Percentiles rank a stretch among this genome's conserved stretches.
These are phyloP conservation scores for Chrysaora quinquecirrha DNA, from an alignment of 30 jellyfish, hydroid and myxozoan genomes.

Conservation along the genomic window DNA sequence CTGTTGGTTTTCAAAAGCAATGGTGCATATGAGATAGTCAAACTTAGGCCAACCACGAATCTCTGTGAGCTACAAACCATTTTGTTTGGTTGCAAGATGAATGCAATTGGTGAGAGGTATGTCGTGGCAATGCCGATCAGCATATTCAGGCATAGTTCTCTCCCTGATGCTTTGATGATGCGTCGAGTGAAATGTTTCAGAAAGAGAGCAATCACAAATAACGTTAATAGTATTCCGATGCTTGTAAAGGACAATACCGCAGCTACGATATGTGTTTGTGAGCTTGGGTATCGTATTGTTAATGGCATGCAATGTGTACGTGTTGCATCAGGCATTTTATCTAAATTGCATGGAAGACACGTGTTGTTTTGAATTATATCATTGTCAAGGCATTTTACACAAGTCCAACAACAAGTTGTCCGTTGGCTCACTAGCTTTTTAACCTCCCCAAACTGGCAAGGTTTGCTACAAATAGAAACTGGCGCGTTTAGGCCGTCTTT, in stretches of 20 bases:
- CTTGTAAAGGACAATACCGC: constrained; percentile 9
- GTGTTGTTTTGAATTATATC: constrained; percentile 64
- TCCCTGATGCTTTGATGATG: constrained; percentile 80
- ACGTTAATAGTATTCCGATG: constrained; percentile 58
- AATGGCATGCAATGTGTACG: constrained; percentile 47
- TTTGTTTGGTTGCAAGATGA: constrained; percentile 66
- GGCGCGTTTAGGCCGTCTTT: constrained; percentile 30
- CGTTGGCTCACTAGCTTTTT: not conserved
- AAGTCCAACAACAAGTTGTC: constrained; percentile 83
- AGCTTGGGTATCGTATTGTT: constrained; percentile 13
- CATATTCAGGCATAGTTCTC: constrained; percentile 88
- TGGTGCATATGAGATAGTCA: constrained; percentile 85
- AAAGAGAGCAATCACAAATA: constrained; percentile 68
- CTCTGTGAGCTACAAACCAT: constrained; percentile 72
- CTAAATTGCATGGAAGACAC: constrained; percentile 65
- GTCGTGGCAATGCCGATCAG: constrained; percentile 72
- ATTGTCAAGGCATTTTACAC: constrained; percentile 60
- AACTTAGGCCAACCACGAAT: constrained; percentile 62
- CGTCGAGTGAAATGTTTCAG: constrained; percentile 63
- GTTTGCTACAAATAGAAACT: constrained; percentile 73
- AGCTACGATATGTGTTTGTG: not conserved
- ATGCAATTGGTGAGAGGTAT: constrained; percentile 69
- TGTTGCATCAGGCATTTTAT: constrained; percentile 46
- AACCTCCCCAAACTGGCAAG: constrained; percentile 54
- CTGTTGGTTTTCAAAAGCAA: constrained; percentile 78